phyloP scores from a whole-genome alignment of 2,113 vertebrate species.

The Myrmecobius fasciatus region DNA sequence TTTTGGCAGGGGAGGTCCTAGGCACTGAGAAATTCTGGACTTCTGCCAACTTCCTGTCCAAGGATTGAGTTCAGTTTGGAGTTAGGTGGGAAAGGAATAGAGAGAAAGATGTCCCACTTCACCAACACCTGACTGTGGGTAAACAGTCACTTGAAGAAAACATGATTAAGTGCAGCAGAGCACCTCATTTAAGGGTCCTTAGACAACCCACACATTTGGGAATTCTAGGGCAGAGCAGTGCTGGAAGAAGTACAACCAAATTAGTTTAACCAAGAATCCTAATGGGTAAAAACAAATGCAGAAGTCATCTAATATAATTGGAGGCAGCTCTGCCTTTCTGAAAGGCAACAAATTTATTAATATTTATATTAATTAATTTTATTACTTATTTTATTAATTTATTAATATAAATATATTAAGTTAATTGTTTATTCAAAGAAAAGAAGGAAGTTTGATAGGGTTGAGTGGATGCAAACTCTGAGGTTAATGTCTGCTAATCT shows the following conservation, averaged over 20 bases:
- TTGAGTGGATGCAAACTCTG: background rate
- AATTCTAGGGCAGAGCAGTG: background rate
- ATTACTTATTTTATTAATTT: too few species aligned
- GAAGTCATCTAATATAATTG: background rate
- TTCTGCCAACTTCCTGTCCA: background rate
- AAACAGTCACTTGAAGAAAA: background rate
- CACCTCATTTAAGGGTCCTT: background rate
- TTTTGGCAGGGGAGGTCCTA: background rate
- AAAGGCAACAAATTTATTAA: background rate
- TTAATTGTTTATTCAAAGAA: constrained; percentile 1
- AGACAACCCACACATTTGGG: background rate
- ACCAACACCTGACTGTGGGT: background rate
- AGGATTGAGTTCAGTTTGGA: background rate
- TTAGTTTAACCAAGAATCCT: background rate
- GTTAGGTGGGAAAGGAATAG: background rate
- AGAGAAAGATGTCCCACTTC: background rate
- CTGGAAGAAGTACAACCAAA: background rate
- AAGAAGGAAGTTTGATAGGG: background rate
- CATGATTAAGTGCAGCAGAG: background rate
- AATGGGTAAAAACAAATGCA: background rate
- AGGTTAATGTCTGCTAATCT: background rate
- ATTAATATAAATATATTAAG: too few species aligned
- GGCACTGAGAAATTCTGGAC: background rate
- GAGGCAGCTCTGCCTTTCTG: background rate
- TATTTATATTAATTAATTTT: too few species aligned